Conservation (phyloP, 2,113 vertebrate species). For the Globicephala melas region DNA sequence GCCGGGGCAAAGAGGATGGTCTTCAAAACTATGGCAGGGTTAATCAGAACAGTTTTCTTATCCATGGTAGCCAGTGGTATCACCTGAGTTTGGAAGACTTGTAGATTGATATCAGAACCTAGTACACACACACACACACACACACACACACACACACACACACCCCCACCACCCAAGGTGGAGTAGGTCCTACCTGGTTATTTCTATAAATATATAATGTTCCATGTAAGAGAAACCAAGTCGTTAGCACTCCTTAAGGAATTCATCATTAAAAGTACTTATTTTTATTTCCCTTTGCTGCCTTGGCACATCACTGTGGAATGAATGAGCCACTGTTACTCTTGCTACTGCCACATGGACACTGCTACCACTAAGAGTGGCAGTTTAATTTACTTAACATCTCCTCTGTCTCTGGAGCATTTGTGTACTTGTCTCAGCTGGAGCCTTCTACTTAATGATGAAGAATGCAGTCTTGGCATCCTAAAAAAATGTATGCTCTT, state of each 20-base stretch:
- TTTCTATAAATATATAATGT: background rate
- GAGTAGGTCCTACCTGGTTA: background rate
- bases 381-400: background rate
- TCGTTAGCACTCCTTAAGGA: background rate
- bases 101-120: background rate
- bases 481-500: background rate
- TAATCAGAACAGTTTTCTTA: background rate
- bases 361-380: too few relatives aligned
- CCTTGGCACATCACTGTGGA: background rate
- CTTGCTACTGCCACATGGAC: too few relatives aligned
- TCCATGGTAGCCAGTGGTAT: background rate
- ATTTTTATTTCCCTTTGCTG: background rate
- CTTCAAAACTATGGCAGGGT: background rate
- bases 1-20: background rate
- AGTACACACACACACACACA: background rate
- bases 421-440: background rate
- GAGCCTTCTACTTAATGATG: background rate
- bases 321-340: background rate
- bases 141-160: background rate
- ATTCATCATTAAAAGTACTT: background rate
- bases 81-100: background rate
- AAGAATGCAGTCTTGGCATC: background rate
- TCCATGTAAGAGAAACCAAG: background rate
- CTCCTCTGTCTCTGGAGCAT: background rate
- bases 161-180: fast-evolving